phyloP scores from a whole-genome alignment of 2,888 invertebrate species.

The Hyppa rectilinea region DNA sequence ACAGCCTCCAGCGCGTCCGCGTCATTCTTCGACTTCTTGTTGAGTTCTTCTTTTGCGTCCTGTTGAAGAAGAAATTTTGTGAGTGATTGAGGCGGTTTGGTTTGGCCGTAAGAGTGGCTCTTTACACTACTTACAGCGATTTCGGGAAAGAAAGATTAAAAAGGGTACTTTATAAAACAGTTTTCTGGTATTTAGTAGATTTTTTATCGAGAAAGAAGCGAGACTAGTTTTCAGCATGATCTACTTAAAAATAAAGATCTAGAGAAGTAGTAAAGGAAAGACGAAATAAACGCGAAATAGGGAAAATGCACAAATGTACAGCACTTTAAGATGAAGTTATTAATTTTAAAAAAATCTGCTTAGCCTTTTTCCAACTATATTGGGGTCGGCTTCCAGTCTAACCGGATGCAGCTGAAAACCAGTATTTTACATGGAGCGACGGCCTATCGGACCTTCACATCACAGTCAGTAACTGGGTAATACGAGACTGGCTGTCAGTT shows the following conservation, averaged over 20 bases:
- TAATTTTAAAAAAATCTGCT: too few species aligned
- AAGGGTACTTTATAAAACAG: too few species aligned
- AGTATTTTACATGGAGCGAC: too few species aligned
- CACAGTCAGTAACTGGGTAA: too few species aligned
- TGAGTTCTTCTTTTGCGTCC: slow-evolving; percentile 47
- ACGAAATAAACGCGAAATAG: background rate
- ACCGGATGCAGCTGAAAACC: too few species aligned
- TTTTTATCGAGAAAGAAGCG: too few species aligned
- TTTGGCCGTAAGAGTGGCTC: background rate
- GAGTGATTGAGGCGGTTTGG: background rate
- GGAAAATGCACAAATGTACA: too few species aligned
- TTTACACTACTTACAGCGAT: background rate
- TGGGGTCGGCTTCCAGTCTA: too few species aligned
- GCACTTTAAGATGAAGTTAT: too few species aligned
- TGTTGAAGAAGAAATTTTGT: slow-evolving; percentile 14
- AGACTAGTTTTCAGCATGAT: background rate
- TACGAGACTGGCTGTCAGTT: too few species aligned
- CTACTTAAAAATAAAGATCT: background rate
- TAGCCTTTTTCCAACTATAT: too few species aligned
- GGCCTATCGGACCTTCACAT: too few species aligned
- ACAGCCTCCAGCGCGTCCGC: slow-evolving; percentile 78
- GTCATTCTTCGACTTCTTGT: slow-evolving; percentile 59
- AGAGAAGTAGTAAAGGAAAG: background rate
- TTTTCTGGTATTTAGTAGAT: background rate
- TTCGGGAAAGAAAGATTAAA: background rate